These are phyloP conservation scores for Drosophila affinis DNA, from an alignment of 2,888 invertebrate species.

Conservation along the genomic window DNA sequence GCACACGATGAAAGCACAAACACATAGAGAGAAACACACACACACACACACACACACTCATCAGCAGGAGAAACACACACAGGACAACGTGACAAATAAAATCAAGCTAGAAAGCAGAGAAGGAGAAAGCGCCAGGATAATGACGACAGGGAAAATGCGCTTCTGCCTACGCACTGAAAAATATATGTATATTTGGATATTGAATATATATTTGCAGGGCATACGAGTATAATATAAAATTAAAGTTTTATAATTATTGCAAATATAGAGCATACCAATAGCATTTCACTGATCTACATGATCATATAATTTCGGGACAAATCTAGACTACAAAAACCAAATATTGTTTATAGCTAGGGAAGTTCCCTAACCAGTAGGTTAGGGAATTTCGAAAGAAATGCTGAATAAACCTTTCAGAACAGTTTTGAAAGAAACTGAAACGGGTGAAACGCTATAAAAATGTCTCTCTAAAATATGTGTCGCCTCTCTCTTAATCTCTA, in stretches of 20 bases:
- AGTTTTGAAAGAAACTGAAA: too few relatives aligned
- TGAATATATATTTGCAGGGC: too few relatives aligned
- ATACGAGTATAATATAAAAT: too few relatives aligned
- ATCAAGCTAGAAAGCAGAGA: constrained; percentile 41
- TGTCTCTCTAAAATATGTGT: background rate
- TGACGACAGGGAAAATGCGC: constrained; percentile 37
- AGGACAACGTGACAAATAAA: constrained; percentile 72
- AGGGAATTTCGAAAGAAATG: background rate
- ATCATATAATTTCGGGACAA: too few relatives aligned
- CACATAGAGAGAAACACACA: constrained; percentile 14
- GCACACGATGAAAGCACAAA: constrained; percentile 32
- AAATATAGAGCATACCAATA: too few relatives aligned
- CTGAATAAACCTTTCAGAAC: background rate
- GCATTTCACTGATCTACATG: too few relatives aligned
- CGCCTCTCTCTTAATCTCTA: constrained; percentile 10
- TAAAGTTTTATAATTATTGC: too few relatives aligned
- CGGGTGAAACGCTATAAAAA: background rate
- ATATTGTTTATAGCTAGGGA: too few relatives aligned
- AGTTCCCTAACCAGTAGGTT: too few relatives aligned
- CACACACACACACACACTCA: constrained; percentile 26
- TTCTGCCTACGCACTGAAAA: background rate
- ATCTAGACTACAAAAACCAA: too few relatives aligned
- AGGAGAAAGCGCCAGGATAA: constrained; percentile 18
- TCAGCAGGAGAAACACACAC: constrained; percentile 46
- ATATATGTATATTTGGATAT: background rate